Base-by-base conservation (phyloP, 2,113 vertebrate species). In the Amphiprion percula region DNA sequence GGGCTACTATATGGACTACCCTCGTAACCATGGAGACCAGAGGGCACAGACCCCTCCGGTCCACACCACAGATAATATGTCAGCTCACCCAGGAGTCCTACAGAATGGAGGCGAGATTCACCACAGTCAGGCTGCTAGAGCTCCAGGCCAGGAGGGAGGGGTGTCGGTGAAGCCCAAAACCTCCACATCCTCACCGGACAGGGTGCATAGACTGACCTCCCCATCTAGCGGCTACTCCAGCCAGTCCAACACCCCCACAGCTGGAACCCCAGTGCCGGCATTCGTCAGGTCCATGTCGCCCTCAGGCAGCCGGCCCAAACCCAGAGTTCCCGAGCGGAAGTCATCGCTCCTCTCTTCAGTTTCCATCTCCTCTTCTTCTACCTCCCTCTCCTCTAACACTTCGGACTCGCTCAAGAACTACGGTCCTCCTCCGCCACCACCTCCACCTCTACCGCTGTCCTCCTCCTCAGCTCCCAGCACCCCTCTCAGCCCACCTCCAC, bases 171-270 rank as follows among this genome's bases (percentile, higher is more conserved):
- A 97, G 93, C 93, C 95, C 80, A 97, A 96, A 91, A 91, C 84
- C 4, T 84, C 88, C 61, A 53, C 92, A 28, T 77, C 94, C 2
- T 99, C 98, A 0, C 97, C 98, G 0, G 98, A 99, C 87, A 96
- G 98, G 89, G 91, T 96, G 10, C 97, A 97, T 80, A 93, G 97
- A 74, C 95, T 99, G 73, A 99, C 98, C 9, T 99, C 98, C 0
- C 98, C 98, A 0, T 99, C 98, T 0, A 99, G 98, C 33, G 98
- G 98, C 30, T 99, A 99, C 91, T 98, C 98, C 75, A 99, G 98
- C 92, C 98, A 99, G 88, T 99, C 97, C 21, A 98, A 99, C 80
- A 99, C 98, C 0, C 98, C 98, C 64, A 99, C 97, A 1, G 96
- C 97, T 0, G 95, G 98, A 81, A 99, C 97, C 44, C 98, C 98